Evolutionary conservation across 2,797 vertebrate species (phyloP).

Genomic region (Anableps anableps): DNA sequence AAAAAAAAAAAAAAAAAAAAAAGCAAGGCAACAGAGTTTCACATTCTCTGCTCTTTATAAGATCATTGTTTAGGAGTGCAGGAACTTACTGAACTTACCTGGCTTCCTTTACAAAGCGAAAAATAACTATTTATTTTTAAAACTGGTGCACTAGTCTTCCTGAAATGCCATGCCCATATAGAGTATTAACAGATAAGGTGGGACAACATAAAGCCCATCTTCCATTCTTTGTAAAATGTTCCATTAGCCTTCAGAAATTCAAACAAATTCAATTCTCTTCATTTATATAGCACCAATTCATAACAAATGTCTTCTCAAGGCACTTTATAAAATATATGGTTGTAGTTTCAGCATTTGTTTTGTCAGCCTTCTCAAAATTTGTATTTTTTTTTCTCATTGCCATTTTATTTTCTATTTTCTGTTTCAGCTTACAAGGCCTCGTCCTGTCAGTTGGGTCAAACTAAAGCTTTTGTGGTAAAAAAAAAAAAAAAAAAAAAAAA

Average conservation of each 20-base stretch:
- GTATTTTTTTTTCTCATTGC: background rate
- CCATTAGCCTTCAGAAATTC: background rate
- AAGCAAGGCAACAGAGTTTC: background rate
- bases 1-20: background rate
- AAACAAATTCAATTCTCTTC: background rate
- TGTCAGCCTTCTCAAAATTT: background rate
- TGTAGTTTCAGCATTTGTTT: constrained; percentile 1
- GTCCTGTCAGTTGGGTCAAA: background rate
- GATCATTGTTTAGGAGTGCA: background rate
- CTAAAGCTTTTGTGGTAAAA: background rate
- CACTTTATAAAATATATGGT: background rate
- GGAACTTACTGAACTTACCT: background rate
- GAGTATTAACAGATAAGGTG: background rate
- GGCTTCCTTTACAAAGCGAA: background rate
- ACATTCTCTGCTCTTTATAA: background rate
- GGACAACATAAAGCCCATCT: background rate
- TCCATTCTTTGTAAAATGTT: background rate
- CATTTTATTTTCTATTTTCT: background rate
- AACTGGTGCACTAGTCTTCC: background rate
- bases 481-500: constrained; percentile 3
- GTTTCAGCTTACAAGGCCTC: background rate
- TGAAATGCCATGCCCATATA: background rate
- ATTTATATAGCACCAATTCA: background rate
- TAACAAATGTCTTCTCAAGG: background rate
- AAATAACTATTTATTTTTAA: background rate